Evolutionary conservation across 2,888 invertebrate species (phyloP).

Genomic region (Drosophila mettleri): DNA sequence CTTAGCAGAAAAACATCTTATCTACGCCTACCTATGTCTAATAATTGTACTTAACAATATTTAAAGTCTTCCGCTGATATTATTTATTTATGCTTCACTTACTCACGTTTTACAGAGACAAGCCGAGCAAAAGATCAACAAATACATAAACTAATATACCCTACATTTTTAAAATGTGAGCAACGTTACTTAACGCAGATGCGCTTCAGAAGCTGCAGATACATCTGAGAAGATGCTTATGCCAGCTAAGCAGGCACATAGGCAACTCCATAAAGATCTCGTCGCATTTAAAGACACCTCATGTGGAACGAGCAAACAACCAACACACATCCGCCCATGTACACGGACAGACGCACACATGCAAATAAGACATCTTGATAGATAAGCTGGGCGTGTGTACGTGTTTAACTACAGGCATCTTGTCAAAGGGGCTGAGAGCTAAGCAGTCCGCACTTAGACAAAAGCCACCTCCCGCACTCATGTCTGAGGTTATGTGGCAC

Average conservation of each 20-base stretch:
- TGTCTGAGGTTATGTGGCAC: slow-evolving; percentile 12
- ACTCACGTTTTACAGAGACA: too few relatives aligned
- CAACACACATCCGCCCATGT: slow-evolving; percentile 37
- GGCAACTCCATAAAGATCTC: slow-evolving; percentile 76
- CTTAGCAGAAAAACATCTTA: too few relatives aligned
- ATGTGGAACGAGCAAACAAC: slow-evolving; percentile 70
- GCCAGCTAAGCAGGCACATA: slow-evolving; percentile 48
- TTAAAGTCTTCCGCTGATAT: not conserved
- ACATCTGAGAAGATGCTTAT: slow-evolving; percentile 30
- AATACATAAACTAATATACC: slow-evolving; percentile 28
- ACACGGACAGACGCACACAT: slow-evolving; percentile 1
- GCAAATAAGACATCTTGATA: slow-evolving; percentile 55
- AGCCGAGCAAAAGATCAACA: not conserved
- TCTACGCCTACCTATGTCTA: too few relatives aligned
- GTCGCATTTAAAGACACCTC: slow-evolving; percentile 80
- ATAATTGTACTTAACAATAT: not conserved
- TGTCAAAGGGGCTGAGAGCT: slow-evolving; percentile 43
- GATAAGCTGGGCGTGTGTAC: slow-evolving; percentile 65
- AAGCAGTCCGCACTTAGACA: slow-evolving; percentile 55
- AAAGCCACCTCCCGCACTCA: slow-evolving; percentile 29
- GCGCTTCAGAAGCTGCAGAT: slow-evolving; percentile 42
- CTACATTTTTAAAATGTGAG: not conserved
- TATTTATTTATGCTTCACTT: not conserved
- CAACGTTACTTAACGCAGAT: slow-evolving; percentile 28
- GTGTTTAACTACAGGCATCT: slow-evolving; percentile 69